phyloP scores from a whole-genome alignment of 2,113 vertebrate species.

The Aegotheles bennettii region DNA sequence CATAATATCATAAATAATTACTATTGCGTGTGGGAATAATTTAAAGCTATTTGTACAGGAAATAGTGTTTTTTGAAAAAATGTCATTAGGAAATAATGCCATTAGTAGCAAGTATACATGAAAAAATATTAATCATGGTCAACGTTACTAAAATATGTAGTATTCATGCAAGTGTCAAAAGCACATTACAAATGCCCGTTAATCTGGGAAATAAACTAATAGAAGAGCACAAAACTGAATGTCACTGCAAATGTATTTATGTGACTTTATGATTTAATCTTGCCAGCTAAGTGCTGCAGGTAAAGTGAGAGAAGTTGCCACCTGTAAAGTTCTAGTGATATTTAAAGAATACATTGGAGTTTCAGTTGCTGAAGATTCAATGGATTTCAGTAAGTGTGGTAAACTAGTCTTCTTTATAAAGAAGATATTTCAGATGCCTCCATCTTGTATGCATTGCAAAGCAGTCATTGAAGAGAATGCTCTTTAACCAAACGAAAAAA shows the following conservation, averaged over 20 bases:
- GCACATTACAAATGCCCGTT: slow-evolving; percentile 59
- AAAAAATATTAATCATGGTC: neutral
- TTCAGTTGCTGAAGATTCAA: neutral
- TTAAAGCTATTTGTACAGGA: neutral
- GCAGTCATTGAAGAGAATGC: neutral
- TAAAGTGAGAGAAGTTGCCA: neutral
- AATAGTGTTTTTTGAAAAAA: slow-evolving; percentile 46
- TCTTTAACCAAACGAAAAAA: neutral
- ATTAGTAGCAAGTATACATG: neutral
- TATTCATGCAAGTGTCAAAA: slow-evolving; percentile 46
- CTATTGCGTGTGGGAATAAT: neutral
- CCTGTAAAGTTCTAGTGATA: neutral
- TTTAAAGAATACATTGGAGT: neutral
- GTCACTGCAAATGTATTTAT: slow-evolving; percentile 16
- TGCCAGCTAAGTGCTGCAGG: neutral
- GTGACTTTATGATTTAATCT: slow-evolving; percentile 25
- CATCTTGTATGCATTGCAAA: neutral
- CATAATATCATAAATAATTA: slow-evolving; percentile 36
- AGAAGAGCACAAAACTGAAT: neutral
- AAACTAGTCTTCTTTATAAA: neutral
- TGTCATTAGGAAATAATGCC: slow-evolving; percentile 46
- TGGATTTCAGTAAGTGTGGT: neutral
- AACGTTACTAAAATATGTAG: neutral
- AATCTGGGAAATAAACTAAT: slow-evolving; percentile 25
- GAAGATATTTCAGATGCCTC: neutral